phyloP scores from a whole-genome alignment of 2,797 vertebrate species.

The Acrossocheilus fasciatus region DNA sequence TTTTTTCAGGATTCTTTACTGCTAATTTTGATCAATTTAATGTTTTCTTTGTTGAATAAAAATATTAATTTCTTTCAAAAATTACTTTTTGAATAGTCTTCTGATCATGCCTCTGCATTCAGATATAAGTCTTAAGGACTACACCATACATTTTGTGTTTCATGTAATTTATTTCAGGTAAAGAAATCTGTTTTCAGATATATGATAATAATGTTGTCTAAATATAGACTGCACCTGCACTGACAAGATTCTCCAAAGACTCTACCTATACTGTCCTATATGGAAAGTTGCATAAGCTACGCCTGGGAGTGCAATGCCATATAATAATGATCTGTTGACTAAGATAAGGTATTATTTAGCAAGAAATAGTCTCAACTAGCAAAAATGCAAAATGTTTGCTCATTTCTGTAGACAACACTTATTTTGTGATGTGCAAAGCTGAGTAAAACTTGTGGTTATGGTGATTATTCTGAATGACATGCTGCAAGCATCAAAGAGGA shows the following conservation, averaged over 20 bases:
- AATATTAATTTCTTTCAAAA: not conserved
- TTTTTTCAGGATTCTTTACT: not conserved
- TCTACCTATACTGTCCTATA: conserved; percentile 43
- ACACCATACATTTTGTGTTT: not conserved
- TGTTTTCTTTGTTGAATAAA: not conserved
- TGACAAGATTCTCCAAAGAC: conserved; percentile 42
- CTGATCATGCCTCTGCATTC: not conserved
- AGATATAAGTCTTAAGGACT: not conserved
- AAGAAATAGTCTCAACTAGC: not conserved
- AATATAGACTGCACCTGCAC: conserved; percentile 51
- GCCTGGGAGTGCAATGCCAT: not conserved
- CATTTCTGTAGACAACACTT: not conserved
- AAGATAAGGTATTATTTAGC: not conserved
- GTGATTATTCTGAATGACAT: conserved; percentile 10
- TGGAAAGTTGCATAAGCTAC: conserved; percentile 17
- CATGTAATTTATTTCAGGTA: not conserved
- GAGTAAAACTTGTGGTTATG: not conserved
- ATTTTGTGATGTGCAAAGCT: not conserved
- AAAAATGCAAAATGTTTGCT: not conserved
- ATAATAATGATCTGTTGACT: not conserved
- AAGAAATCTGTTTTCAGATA: conserved; percentile 22
- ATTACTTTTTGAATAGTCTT: not conserved
- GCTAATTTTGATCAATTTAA: not conserved
- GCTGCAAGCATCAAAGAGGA: conserved; percentile 39
- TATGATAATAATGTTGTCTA: conserved; percentile 37